These are phyloP conservation scores for Drosophila chauvacae DNA, from an alignment of 1,140 invertebrate genomes.

Conservation along the genomic window DNA sequence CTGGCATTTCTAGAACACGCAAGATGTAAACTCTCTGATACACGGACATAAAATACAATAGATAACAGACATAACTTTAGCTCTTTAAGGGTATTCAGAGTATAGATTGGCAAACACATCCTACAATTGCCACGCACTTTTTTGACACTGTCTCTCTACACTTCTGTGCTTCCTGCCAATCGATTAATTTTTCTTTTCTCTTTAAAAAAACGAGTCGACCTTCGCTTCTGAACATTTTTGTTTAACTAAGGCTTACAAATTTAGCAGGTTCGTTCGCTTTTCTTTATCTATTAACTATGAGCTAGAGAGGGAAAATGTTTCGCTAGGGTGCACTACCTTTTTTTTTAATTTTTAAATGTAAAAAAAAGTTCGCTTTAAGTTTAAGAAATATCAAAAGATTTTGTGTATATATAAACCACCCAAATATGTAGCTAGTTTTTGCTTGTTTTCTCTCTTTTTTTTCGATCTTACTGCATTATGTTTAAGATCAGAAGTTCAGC, in stretches of 20 bases:
- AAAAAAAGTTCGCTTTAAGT: not conserved
- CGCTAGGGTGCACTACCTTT: not conserved
- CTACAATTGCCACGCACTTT: not conserved
- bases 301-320: not conserved
- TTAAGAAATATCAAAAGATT: constrained; percentile 1
- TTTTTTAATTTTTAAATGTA: not conserved
- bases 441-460: not conserved
- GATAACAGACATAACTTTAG: not conserved
- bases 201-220: constrained; percentile 10
- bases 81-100: constrained; percentile 13
- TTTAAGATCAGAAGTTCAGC: constrained; percentile 4
- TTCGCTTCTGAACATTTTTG: not conserved
- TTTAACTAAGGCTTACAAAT: constrained; percentile 5
- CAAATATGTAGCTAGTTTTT: not conserved
- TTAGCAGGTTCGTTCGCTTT: not conserved
- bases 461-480: not conserved
- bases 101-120: constrained; percentile 7
- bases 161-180: not conserved
- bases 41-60: not conserved
- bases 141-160: not conserved
- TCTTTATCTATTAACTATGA: not conserved
- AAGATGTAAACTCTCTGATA: not conserved
- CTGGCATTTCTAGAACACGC: not conserved
- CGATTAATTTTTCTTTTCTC: not conserved
- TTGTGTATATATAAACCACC: not conserved